Evolutionary conservation across 2,888 invertebrate species (phyloP).

Genomic region (Incurvaria masculella): DNA sequence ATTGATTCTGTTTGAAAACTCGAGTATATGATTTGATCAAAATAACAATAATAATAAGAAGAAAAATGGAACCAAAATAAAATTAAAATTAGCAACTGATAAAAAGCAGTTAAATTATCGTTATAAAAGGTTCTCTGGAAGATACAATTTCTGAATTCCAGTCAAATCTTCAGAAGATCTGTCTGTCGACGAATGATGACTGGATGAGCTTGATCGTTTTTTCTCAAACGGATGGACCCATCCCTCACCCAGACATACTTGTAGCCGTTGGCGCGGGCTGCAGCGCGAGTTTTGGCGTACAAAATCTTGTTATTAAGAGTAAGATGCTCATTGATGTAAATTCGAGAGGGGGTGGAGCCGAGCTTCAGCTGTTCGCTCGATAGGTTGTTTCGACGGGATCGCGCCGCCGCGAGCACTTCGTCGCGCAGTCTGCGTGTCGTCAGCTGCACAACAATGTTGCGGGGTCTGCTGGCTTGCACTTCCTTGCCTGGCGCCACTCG

Average conservation of each 20-base stretch:
- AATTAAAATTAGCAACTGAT: too few relatives aligned
- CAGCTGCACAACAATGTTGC: conserved; percentile 11
- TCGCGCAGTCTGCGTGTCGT: conserved; percentile 7
- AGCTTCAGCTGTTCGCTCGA: conserved; percentile 1
- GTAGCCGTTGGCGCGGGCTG: neutral
- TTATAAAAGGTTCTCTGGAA: too few relatives aligned
- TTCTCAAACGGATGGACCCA: neutral
- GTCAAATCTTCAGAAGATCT: too few relatives aligned
- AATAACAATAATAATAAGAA: too few relatives aligned
- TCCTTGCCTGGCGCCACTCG: conserved; percentile 4
- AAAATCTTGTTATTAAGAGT: conserved; percentile 6
- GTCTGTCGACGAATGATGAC: too few relatives aligned
- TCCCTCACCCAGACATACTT: conserved; percentile 5
- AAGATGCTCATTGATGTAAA: conserved; percentile 6
- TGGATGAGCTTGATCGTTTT: too few relatives aligned
- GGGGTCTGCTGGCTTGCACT: conserved; percentile 3
- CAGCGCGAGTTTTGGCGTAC: conserved; percentile 1
- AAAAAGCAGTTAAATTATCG: too few relatives aligned
- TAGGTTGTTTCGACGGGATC: conserved; percentile 5
- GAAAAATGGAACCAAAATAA: too few relatives aligned
- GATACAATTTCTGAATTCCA: too few relatives aligned
- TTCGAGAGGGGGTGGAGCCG: neutral
- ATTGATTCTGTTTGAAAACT: too few relatives aligned
- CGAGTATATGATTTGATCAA: too few relatives aligned
- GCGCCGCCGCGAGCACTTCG: conserved; percentile 8